Evolutionary conservation across 2,888 invertebrate species (phyloP).

Genomic region (Apamea monoglypha): DNA sequence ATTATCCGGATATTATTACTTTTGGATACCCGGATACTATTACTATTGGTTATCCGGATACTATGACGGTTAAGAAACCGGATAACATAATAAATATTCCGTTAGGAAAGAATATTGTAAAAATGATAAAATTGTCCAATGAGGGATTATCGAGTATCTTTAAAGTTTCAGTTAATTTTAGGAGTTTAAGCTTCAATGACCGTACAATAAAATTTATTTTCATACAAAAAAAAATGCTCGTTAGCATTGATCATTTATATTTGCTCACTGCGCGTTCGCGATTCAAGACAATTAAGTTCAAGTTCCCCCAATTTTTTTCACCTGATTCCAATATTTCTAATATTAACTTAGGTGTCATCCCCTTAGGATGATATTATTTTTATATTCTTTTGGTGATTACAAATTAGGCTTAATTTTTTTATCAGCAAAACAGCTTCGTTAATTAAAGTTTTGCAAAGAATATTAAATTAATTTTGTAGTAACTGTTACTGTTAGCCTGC

Average conservation of each 20-base stretch:
- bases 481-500: no score
- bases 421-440: conserved; percentile 19
- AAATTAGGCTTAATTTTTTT: conserved; percentile 5
- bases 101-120: not conserved
- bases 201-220: not conserved
- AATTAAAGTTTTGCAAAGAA: conserved; percentile 4
- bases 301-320: not conserved
- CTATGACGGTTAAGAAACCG: not conserved
- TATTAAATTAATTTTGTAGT: conserved; percentile 6
- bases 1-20: not conserved
- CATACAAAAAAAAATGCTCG: not conserved
- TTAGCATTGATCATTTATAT: not conserved
- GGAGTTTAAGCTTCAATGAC: not conserved
- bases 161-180: not conserved
- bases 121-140: not conserved
- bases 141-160: not conserved
- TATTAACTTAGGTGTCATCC: no score
- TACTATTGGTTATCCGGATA: not conserved
- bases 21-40: not conserved
- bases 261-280: not conserved
- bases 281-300: not conserved
- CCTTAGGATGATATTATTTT: not conserved
- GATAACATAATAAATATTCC: not conserved
- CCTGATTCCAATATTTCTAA: not conserved
- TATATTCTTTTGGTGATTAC: conserved; percentile 7